Evolutionary conservation across 2,888 invertebrate genomes (phyloP).

Genomic region (Drosophila mayaguana): DNA sequence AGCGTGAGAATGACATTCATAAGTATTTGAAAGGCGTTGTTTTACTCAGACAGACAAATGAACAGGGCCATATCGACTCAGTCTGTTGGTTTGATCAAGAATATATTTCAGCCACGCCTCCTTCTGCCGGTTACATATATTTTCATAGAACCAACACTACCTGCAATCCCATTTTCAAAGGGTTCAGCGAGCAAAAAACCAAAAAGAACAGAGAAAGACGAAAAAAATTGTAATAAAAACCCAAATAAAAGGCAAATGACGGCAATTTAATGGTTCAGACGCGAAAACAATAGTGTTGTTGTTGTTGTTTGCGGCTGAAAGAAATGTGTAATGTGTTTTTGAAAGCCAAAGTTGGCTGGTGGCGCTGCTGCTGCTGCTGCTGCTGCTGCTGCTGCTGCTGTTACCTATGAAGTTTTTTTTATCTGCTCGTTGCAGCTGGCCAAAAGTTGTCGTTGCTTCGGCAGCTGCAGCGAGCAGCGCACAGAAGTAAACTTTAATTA

Average conservation of each 20-base stretch:
- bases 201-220: neutral
- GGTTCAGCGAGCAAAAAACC: neutral
- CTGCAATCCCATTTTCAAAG: neutral
- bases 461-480: slow-evolving; percentile 68
- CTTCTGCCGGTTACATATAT: neutral
- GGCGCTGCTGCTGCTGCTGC: slow-evolving; percentile 2
- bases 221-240: slow-evolving; percentile 63
- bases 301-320: slow-evolving; percentile 41
- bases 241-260: slow-evolving; percentile 73
- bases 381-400: slow-evolving; percentile 1
- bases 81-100: neutral
- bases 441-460: slow-evolving; percentile 54
- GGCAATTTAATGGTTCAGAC: slow-evolving; percentile 74
- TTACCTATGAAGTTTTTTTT: slow-evolving; percentile 66
- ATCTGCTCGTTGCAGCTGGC: slow-evolving; percentile 66
- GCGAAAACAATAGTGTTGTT: slow-evolving; percentile 66
- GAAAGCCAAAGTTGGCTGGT: slow-evolving; percentile 57
- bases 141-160: neutral
- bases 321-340: slow-evolving; percentile 76
- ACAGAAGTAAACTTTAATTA: slow-evolving; percentile 79
- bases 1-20: too few species aligned
- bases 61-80: neutral
- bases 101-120: neutral
- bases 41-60: neutral
- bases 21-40: too few species aligned